A percentile compares a stretch with the other conserved stretches of the same genome.
Conservation (phyloP, 64 coral and sea anemone species). For the Montipora sp. region DNA sequence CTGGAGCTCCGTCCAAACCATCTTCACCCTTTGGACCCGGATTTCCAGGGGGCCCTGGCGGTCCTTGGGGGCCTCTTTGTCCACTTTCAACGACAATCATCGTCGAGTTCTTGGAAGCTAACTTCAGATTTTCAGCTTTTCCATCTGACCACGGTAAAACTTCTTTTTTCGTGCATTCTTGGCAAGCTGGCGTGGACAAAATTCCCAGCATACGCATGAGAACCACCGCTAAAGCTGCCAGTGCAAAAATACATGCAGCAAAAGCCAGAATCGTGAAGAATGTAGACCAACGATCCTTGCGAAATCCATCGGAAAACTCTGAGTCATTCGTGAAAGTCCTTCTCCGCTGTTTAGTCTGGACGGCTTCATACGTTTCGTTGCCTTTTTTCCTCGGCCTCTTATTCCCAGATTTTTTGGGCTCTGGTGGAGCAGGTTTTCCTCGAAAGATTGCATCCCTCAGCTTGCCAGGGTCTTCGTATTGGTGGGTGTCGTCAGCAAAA, state of each 20-base stretch:
- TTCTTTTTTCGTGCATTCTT: slow-evolving; percentile 31
- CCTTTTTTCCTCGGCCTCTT: slow-evolving; percentile 55
- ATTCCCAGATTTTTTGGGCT: slow-evolving; percentile 17
- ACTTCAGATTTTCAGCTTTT: neutral
- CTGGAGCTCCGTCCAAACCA: slow-evolving; percentile 21
- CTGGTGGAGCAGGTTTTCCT: slow-evolving; percentile 8
- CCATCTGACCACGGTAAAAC: neutral
- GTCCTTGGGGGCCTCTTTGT: slow-evolving; percentile 41
- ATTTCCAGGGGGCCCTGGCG: neutral
- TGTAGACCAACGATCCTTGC: neutral
- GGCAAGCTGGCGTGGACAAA: neutral
- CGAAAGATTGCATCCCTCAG: slow-evolving; percentile 15
- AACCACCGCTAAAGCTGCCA: slow-evolving; percentile 20
- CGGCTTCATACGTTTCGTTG: slow-evolving; percentile 61
- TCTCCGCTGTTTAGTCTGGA: slow-evolving; percentile 1
- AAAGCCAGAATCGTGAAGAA: neutral
- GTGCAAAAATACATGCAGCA: neutral
- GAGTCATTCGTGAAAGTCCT: slow-evolving; percentile 29
- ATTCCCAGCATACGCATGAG: slow-evolving; percentile 16
- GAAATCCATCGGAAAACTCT: neutral
- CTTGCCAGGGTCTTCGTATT: slow-evolving; percentile 60
- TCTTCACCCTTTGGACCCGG: neutral
- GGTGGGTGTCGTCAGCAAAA: slow-evolving; percentile 28
- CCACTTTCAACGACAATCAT: neutral
- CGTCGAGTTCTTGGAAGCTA: slow-evolving; percentile 25